Evolutionary conservation across 2,113 vertebrate genomes (phyloP).

Genomic region (Chaetodon auriga): DNA sequence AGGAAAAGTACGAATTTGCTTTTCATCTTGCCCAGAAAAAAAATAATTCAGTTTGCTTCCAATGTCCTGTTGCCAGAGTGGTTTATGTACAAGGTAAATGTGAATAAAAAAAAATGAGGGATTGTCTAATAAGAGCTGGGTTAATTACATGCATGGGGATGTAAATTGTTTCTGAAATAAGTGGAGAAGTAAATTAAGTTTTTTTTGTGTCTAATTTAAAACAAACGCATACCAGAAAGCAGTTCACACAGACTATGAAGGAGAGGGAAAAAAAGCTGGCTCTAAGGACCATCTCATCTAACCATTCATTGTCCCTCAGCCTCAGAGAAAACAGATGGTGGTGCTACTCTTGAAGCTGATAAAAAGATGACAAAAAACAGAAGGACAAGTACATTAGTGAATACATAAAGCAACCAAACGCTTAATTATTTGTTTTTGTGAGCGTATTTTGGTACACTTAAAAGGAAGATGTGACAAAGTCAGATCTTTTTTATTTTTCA

Average conservation of each 20-base stretch:
- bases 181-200: not conserved
- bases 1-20: not conserved
- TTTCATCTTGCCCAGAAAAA: not conserved
- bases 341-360: slow-evolving; percentile 38
- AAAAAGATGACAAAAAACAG: slow-evolving; percentile 35
- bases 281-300: slow-evolving; percentile 40
- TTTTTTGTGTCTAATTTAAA: slow-evolving; percentile 22
- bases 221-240: slow-evolving; percentile 16
- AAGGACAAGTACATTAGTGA: slow-evolving; percentile 27
- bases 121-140: not conserved
- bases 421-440: slow-evolving; percentile 3
- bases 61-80: not conserved
- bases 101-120: not conserved
- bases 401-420: slow-evolving; percentile 2
- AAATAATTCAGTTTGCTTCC: not conserved
- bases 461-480: slow-evolving; percentile 33
- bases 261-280: not conserved
- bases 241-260: slow-evolving; percentile 26
- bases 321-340: slow-evolving; percentile 66
- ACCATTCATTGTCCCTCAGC: slow-evolving; percentile 47
- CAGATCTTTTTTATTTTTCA: slow-evolving; percentile 13
- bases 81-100: not conserved
- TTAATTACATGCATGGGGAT: not conserved
- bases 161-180: not conserved
- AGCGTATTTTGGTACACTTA: slow-evolving; percentile 3